Conservation (phyloP, 2,888 invertebrate species). For the Eupithecia subfuscata region DNA sequence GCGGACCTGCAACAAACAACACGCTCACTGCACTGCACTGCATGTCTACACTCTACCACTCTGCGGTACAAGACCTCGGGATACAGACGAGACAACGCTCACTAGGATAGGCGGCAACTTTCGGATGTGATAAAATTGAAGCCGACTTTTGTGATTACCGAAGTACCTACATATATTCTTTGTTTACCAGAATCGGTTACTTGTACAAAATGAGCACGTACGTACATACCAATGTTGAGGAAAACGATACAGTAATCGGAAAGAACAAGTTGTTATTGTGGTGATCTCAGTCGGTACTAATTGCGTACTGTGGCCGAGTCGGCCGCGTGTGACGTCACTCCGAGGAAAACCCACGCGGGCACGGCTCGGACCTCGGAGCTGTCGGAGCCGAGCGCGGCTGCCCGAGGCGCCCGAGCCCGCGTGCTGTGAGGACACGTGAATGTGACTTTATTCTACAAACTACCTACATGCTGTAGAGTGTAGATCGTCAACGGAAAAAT, state of each 20-base stretch:
- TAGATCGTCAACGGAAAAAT: no score
- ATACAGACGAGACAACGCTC: neutral
- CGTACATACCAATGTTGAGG: neutral
- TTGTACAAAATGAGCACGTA: neutral
- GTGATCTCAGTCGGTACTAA: neutral
- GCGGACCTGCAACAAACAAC: conserved; percentile 86
- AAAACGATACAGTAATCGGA: neutral
- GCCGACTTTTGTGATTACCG: neutral
- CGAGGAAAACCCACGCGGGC: neutral
- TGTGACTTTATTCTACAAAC: no score
- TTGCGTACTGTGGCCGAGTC: no score
- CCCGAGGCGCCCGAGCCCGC: no score
- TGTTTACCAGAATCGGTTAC: neutral
- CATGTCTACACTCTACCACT: neutral
- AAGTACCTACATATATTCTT: neutral
- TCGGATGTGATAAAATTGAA: neutral
- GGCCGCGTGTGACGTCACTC: neutral
- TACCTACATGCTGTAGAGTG: no score
- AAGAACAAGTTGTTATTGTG: neutral
- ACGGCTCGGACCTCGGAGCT: no score
- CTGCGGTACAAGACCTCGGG: neutral
- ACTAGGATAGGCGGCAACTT: neutral
- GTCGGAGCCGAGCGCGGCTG: no score
- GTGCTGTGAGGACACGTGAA: no score
- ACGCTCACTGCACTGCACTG: neutral